Evolutionary conservation across 2,888 invertebrate genomes (phyloP).

Genomic region (Diogma glabrata): DNA sequence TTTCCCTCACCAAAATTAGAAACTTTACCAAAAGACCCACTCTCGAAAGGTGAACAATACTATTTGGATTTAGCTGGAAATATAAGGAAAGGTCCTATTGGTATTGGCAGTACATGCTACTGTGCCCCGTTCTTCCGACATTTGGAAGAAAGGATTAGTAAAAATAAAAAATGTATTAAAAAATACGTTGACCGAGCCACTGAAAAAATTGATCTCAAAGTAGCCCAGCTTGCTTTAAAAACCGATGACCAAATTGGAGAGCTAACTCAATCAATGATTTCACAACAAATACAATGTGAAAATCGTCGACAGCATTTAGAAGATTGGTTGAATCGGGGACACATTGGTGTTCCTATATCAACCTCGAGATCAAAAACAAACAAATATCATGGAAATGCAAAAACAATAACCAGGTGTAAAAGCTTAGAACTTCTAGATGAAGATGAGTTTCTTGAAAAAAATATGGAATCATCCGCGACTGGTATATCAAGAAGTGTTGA

Average conservation of each 20-base stretch:
- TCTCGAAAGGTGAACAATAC: conserved; percentile 83
- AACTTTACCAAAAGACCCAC: conserved; percentile 74
- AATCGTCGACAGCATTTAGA: conserved; percentile 56
- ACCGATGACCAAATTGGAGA: conserved; percentile 62
- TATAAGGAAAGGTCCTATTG: conserved; percentile 90
- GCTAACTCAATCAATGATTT: conserved; percentile 41
- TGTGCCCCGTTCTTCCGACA: conserved; percentile 86
- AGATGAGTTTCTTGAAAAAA: conserved; percentile 29
- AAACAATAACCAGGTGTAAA: conserved; percentile 52
- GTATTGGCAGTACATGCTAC: conserved; percentile 84
- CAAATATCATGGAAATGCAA: conserved; percentile 42
- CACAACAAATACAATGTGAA: conserved; percentile 30
- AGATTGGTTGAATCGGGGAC: conserved; percentile 55
- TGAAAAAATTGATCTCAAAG: conserved; percentile 66
- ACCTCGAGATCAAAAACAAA: conserved; percentile 39
- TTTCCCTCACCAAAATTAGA: conserved; percentile 78
- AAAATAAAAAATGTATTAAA: conserved; percentile 51
- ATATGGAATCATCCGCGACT: conserved; percentile 20
- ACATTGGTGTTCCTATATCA: conserved; percentile 44
- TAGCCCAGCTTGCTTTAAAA: conserved; percentile 63
- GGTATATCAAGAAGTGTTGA: conserved; percentile 43
- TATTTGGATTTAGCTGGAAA: conserved; percentile 90
- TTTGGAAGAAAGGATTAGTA: conserved; percentile 71
- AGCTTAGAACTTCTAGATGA: conserved; percentile 58
- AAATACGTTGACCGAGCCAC: conserved; percentile 61